Base-by-base conservation (phyloP, 64 coral and sea anemone genomes). In the Astreopora myriophthalma region DNA sequence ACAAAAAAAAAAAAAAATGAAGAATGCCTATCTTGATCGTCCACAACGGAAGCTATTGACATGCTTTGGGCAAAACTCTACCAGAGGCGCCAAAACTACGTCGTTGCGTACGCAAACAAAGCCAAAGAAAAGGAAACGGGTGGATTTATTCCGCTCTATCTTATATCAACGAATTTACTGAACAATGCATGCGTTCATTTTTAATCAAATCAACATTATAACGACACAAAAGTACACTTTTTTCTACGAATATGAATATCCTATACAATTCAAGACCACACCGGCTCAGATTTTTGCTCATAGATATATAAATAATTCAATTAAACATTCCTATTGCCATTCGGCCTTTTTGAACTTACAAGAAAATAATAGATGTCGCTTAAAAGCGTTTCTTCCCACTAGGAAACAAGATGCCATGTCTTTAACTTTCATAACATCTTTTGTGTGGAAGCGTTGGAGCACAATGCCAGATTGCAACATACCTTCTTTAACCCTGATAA, bases 291-390 rank as follows among this genome's bases (percentile, higher is more conserved):
- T 63, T 38, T 55, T 22, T 24, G 7, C 17, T 64, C n/a, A 29
- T 28, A 48, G 52, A 44, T 34, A 80, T 34, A 33, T 20, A 19
- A 80, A 33, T 34, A 22, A 79, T 60, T 60, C 17, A 80, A 80
- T 80, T 58, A 80, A 80, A 48, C 51, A 34, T 60, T 57, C 48
- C 26, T 32, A 58, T 44, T 35, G 52, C 12, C 6, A 83, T 64
- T 83, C 79, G 79, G 79, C 79, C 11, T 57, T 64, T 65, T 38
- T 64, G 58, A 83, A 64, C 55, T 64, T 35, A 83, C 79, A 83
- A 19, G 29, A 11, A 76, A 76, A 49, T 27, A 76, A 76, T 27
- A n/a, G 24, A 27, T 26, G n/a, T 76, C 73, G 40, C 48, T 22
- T 76, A n/a, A 29, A 52, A 20, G n/a, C 25, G 23, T 79, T 79